Evolutionary conservation across 2,888 invertebrate species (phyloP).

Genomic region (Cryptocephalus primarius): DNA sequence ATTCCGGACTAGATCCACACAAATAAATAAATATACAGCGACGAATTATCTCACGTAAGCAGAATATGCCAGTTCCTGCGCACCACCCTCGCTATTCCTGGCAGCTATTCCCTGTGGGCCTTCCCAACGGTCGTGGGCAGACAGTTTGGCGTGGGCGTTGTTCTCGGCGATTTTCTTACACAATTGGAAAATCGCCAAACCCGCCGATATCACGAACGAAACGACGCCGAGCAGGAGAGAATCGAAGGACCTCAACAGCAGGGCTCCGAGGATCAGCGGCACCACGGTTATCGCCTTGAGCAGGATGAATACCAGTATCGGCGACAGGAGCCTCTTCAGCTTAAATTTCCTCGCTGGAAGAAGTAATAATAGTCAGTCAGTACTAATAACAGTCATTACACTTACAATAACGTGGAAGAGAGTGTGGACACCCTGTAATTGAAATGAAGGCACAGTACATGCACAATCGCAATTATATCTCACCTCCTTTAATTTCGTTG

Average conservation of each 20-base stretch:
- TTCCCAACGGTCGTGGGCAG: conserved; percentile 64
- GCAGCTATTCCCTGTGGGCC: conserved; percentile 64
- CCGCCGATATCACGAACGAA: conserved; percentile 77
- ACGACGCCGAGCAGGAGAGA: conserved; percentile 80
- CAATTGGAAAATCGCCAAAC: conserved; percentile 77
- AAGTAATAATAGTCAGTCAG: not conserved
- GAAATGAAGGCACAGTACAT: conserved; percentile 1
- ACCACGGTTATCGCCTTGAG: conserved; percentile 81
- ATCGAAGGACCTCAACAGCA: conserved; percentile 82
- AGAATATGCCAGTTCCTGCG: conserved; percentile 61
- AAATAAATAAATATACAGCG: no score
- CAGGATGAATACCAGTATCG: conserved; percentile 73
- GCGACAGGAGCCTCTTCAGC: conserved; percentile 75
- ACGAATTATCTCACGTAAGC: conserved; percentile 20
- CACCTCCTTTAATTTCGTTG: conserved; percentile 28
- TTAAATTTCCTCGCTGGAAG: conserved; percentile 44
- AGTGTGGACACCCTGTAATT: no score
- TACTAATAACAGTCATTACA: not conserved
- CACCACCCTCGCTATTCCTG: conserved; percentile 40
- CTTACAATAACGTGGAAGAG: no score
- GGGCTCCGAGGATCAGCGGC: conserved; percentile 72
- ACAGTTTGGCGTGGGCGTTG: conserved; percentile 51
- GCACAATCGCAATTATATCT: not conserved
- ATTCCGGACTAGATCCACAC: no score
- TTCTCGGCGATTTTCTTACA: conserved; percentile 83